These are phyloP conservation scores for Coptodon rendalli DNA, from an alignment of 2,113 vertebrate species.

Conservation along the genomic window DNA sequence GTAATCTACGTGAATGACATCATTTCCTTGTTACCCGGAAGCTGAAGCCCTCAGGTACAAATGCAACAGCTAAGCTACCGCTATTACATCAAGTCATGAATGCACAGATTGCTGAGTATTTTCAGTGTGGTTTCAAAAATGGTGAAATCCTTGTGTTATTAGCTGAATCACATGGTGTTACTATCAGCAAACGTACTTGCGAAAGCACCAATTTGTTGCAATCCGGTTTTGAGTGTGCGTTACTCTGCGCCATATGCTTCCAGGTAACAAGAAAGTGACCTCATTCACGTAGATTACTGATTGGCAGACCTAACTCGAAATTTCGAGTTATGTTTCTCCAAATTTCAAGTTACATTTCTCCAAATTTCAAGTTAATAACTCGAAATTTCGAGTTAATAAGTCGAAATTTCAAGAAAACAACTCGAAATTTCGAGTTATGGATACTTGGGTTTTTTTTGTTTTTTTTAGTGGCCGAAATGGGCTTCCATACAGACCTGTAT, in stretches of 20 bases:
- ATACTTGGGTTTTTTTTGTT: fast-evolving
- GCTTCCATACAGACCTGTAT: not conserved
- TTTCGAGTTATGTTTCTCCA: too few relatives aligned
- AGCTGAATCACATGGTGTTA: fast-evolving
- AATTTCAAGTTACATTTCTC: not conserved
- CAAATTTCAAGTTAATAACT: fast-evolving
- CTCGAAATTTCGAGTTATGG: not conserved
- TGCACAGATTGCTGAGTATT: not conserved
- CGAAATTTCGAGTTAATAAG: not conserved
- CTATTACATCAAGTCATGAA: not conserved
- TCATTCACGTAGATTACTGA: not conserved
- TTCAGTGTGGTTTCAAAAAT: not conserved
- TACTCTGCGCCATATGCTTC: not conserved
- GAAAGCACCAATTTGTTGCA: not conserved
- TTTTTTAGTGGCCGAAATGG: not conserved
- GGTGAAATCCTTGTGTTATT: not conserved
- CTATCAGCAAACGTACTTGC: not conserved
- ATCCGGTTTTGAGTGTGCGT: not conserved
- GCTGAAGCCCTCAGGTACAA: not conserved
- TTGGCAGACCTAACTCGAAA: not conserved
- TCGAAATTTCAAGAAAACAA: not conserved
- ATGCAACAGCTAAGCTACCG: not conserved
- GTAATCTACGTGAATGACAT: not conserved
- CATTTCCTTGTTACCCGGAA: not conserved
- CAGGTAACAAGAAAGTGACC: not conserved